phyloP scores from a whole-genome alignment of 2,113 vertebrate species.

The Cebidichthys violaceus region DNA sequence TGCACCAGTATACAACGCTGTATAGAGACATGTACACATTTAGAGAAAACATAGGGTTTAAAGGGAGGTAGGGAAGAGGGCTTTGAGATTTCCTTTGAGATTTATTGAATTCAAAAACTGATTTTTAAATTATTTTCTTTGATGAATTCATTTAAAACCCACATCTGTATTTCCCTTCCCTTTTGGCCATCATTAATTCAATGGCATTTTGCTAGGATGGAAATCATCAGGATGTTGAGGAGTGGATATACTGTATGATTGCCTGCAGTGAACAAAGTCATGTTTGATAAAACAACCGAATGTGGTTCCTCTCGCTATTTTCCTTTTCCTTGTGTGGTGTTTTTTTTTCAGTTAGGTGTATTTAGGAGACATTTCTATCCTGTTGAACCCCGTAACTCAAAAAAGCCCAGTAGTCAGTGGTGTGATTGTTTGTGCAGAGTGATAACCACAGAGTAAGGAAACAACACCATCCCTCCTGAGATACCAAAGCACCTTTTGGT shows the following conservation, averaged over 20 bases:
- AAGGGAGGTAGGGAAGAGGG: constrained; percentile 5
- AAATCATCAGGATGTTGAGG: constrained; percentile 65
- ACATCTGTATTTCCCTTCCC: constrained; percentile 59
- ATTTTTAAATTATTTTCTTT: constrained; percentile 74
- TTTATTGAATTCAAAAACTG: constrained; percentile 66
- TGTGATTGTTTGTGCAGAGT: constrained; percentile 16
- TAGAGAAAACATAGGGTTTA: constrained; percentile 36
- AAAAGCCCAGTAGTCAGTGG: constrained; percentile 6
- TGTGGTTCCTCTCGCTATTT: constrained; percentile 18
- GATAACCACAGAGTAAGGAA: constrained; percentile 40
- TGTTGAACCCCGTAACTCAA: constrained; percentile 6
- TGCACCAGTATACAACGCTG: neutral
- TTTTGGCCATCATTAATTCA: constrained; percentile 74
- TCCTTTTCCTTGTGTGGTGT: neutral
- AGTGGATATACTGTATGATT: constrained; percentile 55
- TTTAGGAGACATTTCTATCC: constrained; percentile 25
- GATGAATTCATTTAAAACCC: constrained; percentile 72
- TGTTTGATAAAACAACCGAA: constrained; percentile 23
- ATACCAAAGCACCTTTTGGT: constrained; percentile 35
- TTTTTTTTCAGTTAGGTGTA: constrained; percentile 6
- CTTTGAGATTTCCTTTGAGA: constrained; percentile 48
- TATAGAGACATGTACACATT: constrained; percentile 19
- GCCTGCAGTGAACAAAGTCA: constrained; percentile 56
- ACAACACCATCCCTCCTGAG: constrained; percentile 6
- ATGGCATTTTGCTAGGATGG: constrained; percentile 69